A percentile compares a stretch with the other conserved stretches of the same genome.
These are phyloP conservation scores for Bergia sp. DNA, from an alignment of 92 coral and sea anemone species.

Conservation along the genomic window DNA sequence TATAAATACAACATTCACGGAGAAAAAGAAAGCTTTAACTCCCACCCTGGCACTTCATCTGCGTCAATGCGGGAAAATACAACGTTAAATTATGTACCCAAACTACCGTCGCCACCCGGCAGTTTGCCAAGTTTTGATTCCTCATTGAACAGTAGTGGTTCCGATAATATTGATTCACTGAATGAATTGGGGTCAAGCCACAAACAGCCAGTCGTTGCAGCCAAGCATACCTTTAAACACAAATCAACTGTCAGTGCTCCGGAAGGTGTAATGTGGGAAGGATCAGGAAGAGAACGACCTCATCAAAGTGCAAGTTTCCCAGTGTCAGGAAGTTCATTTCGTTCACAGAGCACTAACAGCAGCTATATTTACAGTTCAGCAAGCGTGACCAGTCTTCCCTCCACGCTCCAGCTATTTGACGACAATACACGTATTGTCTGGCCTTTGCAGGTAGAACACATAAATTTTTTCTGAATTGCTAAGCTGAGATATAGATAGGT, in stretches of 20 bases:
- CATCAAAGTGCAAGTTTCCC: not conserved
- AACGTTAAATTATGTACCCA: not conserved
- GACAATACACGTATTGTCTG: not conserved
- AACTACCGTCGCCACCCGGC: slow-evolving; percentile 8
- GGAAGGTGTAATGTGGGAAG: not conserved
- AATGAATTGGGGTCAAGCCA: not conserved
- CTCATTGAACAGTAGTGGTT: not conserved
- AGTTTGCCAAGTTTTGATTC: not conserved
- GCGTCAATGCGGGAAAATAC: not conserved
- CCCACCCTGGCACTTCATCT: not conserved
- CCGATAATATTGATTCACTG: not conserved
- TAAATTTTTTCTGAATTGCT: not conserved
- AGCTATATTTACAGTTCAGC: slow-evolving; percentile 11
- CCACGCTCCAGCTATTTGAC: not conserved
- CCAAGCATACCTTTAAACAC: not conserved
- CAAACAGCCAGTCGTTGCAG: not conserved
- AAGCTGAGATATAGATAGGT: not conserved
- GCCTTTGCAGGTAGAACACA: slow-evolving; percentile 4
- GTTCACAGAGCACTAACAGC: not conserved
- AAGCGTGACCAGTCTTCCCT: not conserved
- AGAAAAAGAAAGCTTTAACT: not conserved
- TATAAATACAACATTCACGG: not conserved
- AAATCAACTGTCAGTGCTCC: not conserved
- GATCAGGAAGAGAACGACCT: not conserved
- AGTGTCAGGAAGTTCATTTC: slow-evolving; percentile 9